Conservation (phyloP, 2,797 vertebrate genomes). For the Columba guinea region DNA sequence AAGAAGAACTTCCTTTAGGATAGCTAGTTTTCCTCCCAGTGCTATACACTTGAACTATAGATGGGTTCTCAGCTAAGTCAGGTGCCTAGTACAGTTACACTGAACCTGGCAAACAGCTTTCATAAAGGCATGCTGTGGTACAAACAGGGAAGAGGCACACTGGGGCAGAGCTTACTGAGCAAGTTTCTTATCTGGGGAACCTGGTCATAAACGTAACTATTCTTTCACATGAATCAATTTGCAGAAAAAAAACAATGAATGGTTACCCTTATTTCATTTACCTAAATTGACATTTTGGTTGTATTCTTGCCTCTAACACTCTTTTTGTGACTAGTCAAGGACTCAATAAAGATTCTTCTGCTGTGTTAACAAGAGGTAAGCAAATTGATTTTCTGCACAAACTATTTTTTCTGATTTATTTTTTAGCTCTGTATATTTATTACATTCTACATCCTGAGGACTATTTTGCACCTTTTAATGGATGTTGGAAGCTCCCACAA, state of each 20-base stretch:
- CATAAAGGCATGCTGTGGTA: rapidly evolving
- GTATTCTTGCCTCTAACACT: not conserved
- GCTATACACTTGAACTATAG: not conserved
- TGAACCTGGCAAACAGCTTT: not conserved
- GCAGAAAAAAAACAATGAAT: not conserved
- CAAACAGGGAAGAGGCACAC: not conserved
- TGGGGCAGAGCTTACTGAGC: not conserved
- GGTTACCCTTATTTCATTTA: not conserved
- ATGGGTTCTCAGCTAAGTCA: not conserved
- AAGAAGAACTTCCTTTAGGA: not conserved
- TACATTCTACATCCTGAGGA: not conserved
- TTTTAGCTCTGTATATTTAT: not conserved
- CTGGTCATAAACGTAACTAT: not conserved
- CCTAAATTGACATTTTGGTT: not conserved
- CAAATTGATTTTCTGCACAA: not conserved
- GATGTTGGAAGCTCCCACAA: not conserved
- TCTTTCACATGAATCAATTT: not conserved
- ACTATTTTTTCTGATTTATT: not conserved
- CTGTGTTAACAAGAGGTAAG: not conserved
- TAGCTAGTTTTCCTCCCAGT: not conserved
- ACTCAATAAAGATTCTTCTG: not conserved
- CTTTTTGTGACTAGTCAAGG: not conserved
- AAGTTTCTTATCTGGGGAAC: not conserved
- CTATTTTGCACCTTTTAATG: not conserved
- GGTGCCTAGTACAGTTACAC: not conserved